Evolutionary conservation across 2,888 invertebrate species (phyloP), one percentile per base, ranked within the genome.

Genomic region (Hyalella azteca): DNA sequence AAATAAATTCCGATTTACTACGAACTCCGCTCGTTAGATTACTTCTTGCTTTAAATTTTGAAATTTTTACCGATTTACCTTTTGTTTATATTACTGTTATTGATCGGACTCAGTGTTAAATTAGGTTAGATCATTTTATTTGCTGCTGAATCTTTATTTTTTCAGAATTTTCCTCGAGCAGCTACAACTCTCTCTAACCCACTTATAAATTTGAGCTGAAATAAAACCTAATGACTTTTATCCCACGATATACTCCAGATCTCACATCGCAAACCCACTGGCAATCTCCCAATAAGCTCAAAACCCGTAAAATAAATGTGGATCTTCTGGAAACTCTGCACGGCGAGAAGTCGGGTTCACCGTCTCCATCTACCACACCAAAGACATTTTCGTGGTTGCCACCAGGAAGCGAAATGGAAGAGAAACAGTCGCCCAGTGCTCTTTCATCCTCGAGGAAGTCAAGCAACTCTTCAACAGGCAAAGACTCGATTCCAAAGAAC

Each of bases 201-300:
- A n/a, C n/a, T n/a, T n/a, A n/a, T n/a, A n/a, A n/a, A n/a, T n/a
- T n/a, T n/a, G n/a, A n/a, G n/a, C n/a, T n/a, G n/a, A n/a, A n/a
- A n/a, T n/a, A n/a, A n/a, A n/a, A n/a, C n/a, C n/a, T n/a, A n/a
- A n/a, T n/a, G n/a, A n/a, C n/a, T n/a, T n/a, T n/a, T n/a, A n/a
- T n/a, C n/a, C 7, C 66, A 3, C 36, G 4, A 39, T 66, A 0
- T 66, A 29, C 19, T 66, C 36, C 66, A 66, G 66, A 66, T 66
- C 66, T 66, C 3, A 66, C 66, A 4, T 32, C 36, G n/a, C 66
- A 66, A 39, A 66, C 66, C 5, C 66, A 66, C 39, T 66, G 66
- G 66, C 22, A 36, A 36, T 66, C 66, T 36, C 66, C 66, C 5
- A 66, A 36, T 36, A 66, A 66, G 19, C 13, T 66, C 13, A 66